Conservation (phyloP, 2,113 vertebrate genomes). For the Nerophis lumbriciformis region DNA sequence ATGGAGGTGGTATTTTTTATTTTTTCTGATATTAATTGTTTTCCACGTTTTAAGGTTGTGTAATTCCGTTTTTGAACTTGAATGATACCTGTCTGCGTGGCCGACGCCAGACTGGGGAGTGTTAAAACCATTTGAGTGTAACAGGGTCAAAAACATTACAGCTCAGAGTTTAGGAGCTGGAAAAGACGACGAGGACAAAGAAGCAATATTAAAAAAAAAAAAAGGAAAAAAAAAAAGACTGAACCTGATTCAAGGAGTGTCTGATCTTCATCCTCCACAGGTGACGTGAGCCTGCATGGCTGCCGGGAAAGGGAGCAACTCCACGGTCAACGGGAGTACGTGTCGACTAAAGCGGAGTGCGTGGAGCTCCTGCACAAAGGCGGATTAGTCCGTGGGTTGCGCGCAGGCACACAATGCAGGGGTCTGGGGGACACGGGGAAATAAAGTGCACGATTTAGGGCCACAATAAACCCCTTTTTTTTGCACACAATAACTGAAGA, state of each 20-base stretch:
- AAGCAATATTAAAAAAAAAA: not conserved
- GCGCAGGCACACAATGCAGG: slow-evolving; percentile 15
- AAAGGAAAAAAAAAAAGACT: slow-evolving; percentile 5
- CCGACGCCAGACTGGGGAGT: slow-evolving; percentile 14
- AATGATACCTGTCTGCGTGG: slow-evolving; percentile 15
- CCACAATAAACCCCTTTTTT: slow-evolving; percentile 6
- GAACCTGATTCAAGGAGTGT: slow-evolving; percentile 36
- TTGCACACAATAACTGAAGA: not conserved
- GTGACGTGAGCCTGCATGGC: slow-evolving; percentile 39
- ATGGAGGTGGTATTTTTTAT: too few species aligned
- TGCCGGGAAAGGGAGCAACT: slow-evolving; percentile 46
- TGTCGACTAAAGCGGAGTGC: slow-evolving; percentile 9
- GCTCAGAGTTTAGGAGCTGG: not conserved
- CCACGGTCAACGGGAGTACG: slow-evolving; percentile 63
- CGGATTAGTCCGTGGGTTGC: slow-evolving; percentile 14
- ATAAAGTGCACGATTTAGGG: slow-evolving; percentile 22
- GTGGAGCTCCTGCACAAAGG: slow-evolving; percentile 9
- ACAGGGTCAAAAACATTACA: slow-evolving; percentile 10
- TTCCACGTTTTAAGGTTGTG: not conserved
- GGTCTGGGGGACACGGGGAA: slow-evolving; percentile 27
- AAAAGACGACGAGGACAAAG: slow-evolving; percentile 1
- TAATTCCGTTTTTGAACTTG: slow-evolving; percentile 57
- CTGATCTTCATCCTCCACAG: slow-evolving; percentile 53
- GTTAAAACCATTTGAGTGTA: slow-evolving; percentile 31
- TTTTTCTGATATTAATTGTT: too few species aligned